These are phyloP conservation scores for Rhabditophanes sp. DNA, from an alignment of 2,888 invertebrate species.

Conservation along the genomic window DNA sequence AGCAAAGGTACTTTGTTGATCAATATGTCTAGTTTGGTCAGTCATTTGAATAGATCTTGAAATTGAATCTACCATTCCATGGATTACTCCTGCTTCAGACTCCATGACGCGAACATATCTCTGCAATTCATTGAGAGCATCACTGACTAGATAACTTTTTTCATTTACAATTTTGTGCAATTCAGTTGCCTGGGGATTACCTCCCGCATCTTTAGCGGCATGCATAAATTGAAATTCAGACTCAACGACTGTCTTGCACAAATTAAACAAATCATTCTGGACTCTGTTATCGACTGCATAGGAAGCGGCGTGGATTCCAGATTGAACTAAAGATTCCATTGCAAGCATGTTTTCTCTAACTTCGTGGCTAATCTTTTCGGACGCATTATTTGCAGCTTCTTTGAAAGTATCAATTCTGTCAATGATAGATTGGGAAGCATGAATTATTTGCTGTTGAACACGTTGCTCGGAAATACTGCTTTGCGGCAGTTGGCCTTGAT, in stretches of 20 bases:
- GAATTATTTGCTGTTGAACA: slow-evolving; percentile 61
- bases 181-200: slow-evolving; percentile 68
- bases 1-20: slow-evolving; percentile 55
- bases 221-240: slow-evolving; percentile 65
- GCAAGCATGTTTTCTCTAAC: slow-evolving; percentile 48
- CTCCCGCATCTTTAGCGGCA: slow-evolving; percentile 71
- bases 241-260: slow-evolving; percentile 82
- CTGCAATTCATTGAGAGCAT: slow-evolving; percentile 62
- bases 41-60: slow-evolving; percentile 61
- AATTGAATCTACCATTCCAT: slow-evolving; percentile 52
- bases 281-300: slow-evolving; percentile 60
- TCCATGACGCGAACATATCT: slow-evolving; percentile 43
- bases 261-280: slow-evolving; percentile 71
- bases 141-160: slow-evolving; percentile 59
- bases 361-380: slow-evolving; percentile 77
- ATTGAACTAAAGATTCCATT: slow-evolving; percentile 68
- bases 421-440: slow-evolving; percentile 62
- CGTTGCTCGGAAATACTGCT: slow-evolving; percentile 22
- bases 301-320: slow-evolving; percentile 54
- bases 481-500: slow-evolving; percentile 62
- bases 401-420: slow-evolving; percentile 72
- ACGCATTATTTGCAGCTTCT: slow-evolving; percentile 65
- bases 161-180: slow-evolving; percentile 71
- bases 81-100: slow-evolving; percentile 18
- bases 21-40: slow-evolving; percentile 28